Evolutionary conservation across 2,888 invertebrate genomes (phyloP).

Genomic region (Tridacna gigas): DNA sequence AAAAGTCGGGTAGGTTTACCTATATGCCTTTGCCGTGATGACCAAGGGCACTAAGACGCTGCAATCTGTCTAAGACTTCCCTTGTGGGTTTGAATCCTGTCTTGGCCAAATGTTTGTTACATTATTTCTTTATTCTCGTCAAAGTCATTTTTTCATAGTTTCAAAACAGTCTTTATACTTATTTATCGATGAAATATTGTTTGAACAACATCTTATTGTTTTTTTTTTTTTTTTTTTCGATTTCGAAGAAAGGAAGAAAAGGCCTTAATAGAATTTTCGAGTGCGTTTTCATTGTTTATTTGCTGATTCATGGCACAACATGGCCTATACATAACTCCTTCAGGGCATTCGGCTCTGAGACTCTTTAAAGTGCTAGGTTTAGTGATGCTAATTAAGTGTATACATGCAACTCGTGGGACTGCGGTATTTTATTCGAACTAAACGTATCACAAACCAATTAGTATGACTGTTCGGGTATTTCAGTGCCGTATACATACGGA

Average conservation of each 20-base stretch:
- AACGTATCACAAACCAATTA: no score
- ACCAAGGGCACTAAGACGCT: conserved; percentile 20
- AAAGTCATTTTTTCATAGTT: conserved; percentile 23
- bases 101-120: conserved; percentile 26
- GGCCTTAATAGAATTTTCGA: no score
- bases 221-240: no score
- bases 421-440: no score
- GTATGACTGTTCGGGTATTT: no score
- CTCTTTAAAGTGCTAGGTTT: conserved; percentile 23
- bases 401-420: conserved; percentile 1
- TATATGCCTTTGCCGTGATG: conserved; percentile 23
- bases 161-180: conserved; percentile 22
- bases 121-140: conserved; percentile 17
- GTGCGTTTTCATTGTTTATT: conserved; percentile 24
- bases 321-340: conserved; percentile 20
- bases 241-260: no score
- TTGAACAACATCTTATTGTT: conserved; percentile 17
- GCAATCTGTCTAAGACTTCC: conserved; percentile 22
- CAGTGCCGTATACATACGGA: no score
- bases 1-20: conserved; percentile 28
- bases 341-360: conserved; percentile 25
- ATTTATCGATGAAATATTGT: conserved; percentile 15
- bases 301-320: conserved; percentile 23
- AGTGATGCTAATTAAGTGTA: conserved; percentile 25
- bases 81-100: conserved; percentile 23